A percentile compares a stretch with the other conserved stretches of the same genome.
These are phyloP conservation scores for Habroteleia sp. DNA, from an alignment of 2,888 invertebrate genomes.

Conservation along the genomic window DNA sequence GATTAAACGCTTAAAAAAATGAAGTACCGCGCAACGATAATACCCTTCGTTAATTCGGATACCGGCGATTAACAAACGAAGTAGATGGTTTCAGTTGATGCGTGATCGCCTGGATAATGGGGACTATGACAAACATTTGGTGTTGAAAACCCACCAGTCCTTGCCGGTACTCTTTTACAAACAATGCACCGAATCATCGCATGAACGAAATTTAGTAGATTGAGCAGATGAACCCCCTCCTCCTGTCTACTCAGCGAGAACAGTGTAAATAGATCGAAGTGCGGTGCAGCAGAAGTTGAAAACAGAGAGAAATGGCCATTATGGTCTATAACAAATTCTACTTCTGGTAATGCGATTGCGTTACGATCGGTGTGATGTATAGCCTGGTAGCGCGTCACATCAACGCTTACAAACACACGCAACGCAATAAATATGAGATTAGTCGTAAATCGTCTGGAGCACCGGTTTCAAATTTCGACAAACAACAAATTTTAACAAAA, in stretches of 20 bases:
- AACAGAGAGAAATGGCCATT: conserved; percentile 45
- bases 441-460: conserved; percentile 9
- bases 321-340: conserved; percentile 53
- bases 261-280: conserved; percentile 54
- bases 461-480: conserved; percentile 9
- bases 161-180: conserved; percentile 52
- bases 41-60: conserved; percentile 31
- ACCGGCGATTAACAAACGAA: conserved; percentile 42
- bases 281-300: conserved; percentile 36
- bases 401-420: neutral
- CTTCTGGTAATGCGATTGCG: conserved; percentile 48
- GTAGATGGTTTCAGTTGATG: conserved; percentile 35
- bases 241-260: conserved; percentile 48
- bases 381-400: neutral
- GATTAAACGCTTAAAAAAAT: conserved; percentile 31
- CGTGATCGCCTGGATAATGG: conserved; percentile 40
- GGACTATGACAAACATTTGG: conserved; percentile 43
- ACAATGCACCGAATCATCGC: conserved; percentile 49
- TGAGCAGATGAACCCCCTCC: conserved; percentile 52
- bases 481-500: conserved; percentile 16
- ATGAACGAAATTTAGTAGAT: conserved; percentile 39
- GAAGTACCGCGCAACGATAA: conserved; percentile 22
- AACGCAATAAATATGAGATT: conserved; percentile 40
- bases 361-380: conserved; percentile 32
- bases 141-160: conserved; percentile 26